Percentiles rank a stretch among this genome's conserved stretches.
These are phyloP conservation scores for Podarcis lilfordi DNA, from an alignment of 2,797 vertebrate genomes.

Conservation along the genomic window DNA sequence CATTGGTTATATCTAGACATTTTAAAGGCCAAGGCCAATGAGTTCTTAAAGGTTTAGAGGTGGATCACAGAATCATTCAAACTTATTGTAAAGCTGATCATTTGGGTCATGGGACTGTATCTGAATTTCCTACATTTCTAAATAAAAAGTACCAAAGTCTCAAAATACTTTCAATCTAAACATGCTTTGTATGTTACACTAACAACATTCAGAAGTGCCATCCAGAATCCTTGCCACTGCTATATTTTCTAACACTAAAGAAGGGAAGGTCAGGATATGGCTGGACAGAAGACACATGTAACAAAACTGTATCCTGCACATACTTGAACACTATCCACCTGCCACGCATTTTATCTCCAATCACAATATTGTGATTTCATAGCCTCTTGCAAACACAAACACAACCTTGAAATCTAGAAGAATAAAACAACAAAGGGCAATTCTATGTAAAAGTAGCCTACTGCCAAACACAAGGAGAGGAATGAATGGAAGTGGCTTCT, in stretches of 20 bases:
- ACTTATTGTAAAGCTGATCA: background rate
- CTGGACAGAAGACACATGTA: background rate
- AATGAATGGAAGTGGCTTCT: accelerated
- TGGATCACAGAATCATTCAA: background rate
- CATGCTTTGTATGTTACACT: background rate
- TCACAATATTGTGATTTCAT: background rate
- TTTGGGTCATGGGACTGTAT: background rate
- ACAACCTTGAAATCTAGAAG: background rate
- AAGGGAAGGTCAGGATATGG: background rate
- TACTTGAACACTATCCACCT: background rate
- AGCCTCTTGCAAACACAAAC: background rate
- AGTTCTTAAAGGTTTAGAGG: background rate
- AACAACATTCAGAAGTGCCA: background rate
- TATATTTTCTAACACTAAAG: background rate
- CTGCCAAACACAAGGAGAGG: background rate
- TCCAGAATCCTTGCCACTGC: background rate
- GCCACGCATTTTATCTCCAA: background rate
- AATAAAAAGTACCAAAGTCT: background rate
- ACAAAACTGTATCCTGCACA: background rate
- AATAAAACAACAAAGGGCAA: background rate
- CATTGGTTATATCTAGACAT: background rate
- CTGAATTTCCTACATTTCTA: background rate
- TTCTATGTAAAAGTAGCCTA: background rate
- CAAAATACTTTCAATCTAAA: background rate
- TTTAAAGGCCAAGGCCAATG: background rate